Evolutionary conservation across 2,113 vertebrate species (phyloP).

Genomic region (Ramphastos sulfuratus): DNA sequence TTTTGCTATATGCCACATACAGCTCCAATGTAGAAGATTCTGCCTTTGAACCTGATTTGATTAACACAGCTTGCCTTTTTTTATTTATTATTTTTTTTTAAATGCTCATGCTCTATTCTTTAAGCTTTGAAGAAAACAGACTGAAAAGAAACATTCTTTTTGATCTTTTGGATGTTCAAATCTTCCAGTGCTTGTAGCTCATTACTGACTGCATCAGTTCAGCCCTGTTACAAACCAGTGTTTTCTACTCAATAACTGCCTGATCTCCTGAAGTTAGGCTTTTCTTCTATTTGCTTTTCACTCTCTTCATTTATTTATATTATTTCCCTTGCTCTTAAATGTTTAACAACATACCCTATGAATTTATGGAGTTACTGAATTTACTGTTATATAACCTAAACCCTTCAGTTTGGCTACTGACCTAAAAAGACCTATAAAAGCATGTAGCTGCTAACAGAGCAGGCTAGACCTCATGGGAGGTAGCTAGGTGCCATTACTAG

Average conservation of each 20-base stretch:
- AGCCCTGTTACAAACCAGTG: not conserved
- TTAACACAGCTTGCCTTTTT: not conserved
- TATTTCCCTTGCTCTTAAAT: not conserved
- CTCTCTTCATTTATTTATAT: conserved; percentile 12
- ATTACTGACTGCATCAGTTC: conserved; percentile 34
- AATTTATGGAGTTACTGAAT: not conserved
- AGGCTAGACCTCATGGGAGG: not conserved
- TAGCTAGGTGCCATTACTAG: not conserved
- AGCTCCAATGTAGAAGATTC: not conserved
- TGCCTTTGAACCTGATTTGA: conserved; percentile 39
- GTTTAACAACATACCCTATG: not conserved
- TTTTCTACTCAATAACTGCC: not conserved
- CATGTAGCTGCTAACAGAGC: not conserved
- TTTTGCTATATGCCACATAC: not conserved
- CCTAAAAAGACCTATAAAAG: not conserved
- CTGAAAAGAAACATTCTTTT: conserved; percentile 26
- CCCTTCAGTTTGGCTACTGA: not conserved
- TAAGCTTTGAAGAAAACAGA: conserved; percentile 17
- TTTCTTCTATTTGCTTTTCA: conserved; percentile 19
- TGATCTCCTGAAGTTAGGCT: not conserved
- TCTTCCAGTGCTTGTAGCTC: conserved; percentile 12
- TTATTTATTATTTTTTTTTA: not conserved
- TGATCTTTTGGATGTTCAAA: conserved; percentile 41
- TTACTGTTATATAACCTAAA: not conserved
- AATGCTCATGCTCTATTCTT: not conserved